Percentiles rank a stretch among this genome's conserved stretches.
Conservation (phyloP, 2,113 vertebrate species). For the Tupaia chinensis region DNA sequence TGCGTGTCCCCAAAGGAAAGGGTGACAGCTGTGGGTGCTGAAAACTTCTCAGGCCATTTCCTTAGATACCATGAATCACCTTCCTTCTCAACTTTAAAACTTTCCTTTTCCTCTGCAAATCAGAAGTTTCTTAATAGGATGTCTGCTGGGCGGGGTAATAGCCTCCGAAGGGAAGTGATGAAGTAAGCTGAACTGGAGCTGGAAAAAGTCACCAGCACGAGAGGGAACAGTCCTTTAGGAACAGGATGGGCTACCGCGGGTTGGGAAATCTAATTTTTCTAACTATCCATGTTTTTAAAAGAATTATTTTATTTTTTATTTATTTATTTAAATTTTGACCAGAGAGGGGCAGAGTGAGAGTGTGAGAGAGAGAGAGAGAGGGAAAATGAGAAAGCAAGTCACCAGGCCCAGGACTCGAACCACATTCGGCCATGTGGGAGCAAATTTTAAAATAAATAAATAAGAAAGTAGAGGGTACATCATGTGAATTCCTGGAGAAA, state of each 20-base stretch:
- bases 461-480: no score
- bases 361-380: no score
- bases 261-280: neutral
- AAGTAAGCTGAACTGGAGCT: neutral
- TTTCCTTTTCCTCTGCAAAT: slow-evolving; percentile 57
- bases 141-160: neutral
- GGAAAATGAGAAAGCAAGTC: no score
- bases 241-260: neutral
- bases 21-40: neutral
- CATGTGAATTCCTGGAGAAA: neutral
- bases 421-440: no score
- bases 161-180: slow-evolving; percentile 65
- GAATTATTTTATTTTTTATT: no score
- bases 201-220: neutral
- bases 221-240: neutral
- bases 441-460: no score
- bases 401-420: no score
- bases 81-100: slow-evolving; percentile 46
- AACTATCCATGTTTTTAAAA: neutral
- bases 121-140: slow-evolving; percentile 69
- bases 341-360: no score
- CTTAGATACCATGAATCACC: slow-evolving; percentile 65
- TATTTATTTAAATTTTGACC: no score
- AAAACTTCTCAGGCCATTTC: slow-evolving; percentile 9
- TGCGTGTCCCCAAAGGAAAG: neutral